Conservation (phyloP, 2,113 vertebrate genomes). For the Erythrocercus mccallii region DNA sequence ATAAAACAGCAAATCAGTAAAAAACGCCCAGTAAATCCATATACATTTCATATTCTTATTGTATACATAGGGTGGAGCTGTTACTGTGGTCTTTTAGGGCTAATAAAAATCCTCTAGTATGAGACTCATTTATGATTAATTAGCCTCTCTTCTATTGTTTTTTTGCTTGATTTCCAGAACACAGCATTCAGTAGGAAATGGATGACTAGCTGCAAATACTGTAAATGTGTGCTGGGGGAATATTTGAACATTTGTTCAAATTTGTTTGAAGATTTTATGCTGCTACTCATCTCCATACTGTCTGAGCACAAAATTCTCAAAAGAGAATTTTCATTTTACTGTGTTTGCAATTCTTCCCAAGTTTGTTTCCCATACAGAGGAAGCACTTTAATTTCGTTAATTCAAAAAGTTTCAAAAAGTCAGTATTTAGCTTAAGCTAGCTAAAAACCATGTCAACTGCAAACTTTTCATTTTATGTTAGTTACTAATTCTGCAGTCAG, state of each 20-base stretch:
- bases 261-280: conserved; percentile 35
- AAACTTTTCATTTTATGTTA: not conserved
- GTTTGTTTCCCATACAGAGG: not conserved
- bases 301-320: not conserved
- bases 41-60: not conserved
- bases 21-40: not conserved
- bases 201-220: conserved; percentile 7
- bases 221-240: not conserved
- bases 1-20: not conserved
- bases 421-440: not conserved
- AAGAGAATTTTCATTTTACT: conserved; percentile 22
- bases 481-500: not conserved
- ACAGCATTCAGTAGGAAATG: not conserved
- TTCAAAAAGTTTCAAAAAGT: not conserved
- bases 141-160: not conserved
- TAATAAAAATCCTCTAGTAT: conserved; percentile 19
- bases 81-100: not conserved
- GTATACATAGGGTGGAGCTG: not conserved
- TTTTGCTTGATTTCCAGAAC: conserved; percentile 21
- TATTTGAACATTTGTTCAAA: conserved; percentile 47
- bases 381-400: not conserved
- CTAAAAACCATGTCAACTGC: not conserved
- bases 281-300: not conserved
- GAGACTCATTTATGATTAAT: conserved; percentile 38
- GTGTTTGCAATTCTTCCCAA: not conserved